phyloP scores from a whole-genome alignment of 2,888 invertebrate species.

The Melieria picta region DNA sequence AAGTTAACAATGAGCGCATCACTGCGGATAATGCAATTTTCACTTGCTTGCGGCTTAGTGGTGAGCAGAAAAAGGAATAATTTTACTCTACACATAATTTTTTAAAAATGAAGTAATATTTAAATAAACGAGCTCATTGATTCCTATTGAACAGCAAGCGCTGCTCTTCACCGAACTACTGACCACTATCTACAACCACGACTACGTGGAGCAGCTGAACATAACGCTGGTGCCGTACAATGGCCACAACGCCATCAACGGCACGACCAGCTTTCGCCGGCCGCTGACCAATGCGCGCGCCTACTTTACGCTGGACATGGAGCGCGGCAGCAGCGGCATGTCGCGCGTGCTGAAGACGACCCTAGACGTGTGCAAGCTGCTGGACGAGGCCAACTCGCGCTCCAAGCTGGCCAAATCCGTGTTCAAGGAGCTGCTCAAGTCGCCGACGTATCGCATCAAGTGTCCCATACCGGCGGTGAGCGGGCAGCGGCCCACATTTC shows the following conservation, averaged over 20 bases:
- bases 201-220: constrained; percentile 3
- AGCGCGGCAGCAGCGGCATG: constrained; percentile 19
- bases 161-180: constrained; percentile 18
- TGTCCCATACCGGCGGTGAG: constrained; percentile 8
- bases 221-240: neutral
- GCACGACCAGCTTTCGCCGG: neutral
- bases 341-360: constrained; percentile 12
- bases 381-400: constrained; percentile 4
- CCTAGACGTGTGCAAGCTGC: constrained; percentile 14
- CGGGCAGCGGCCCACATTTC: no score
- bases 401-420: neutral
- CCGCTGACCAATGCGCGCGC: neutral
- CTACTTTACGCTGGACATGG: constrained; percentile 14
- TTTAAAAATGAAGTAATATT: no score
- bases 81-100: no score
- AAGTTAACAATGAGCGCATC: no score
- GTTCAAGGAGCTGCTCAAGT: constrained; percentile 1
- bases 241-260: constrained; percentile 17
- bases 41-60: no score
- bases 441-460: neutral
- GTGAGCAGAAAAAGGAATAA: no score
- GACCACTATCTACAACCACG: neutral
- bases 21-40: no score
- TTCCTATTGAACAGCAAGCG: no score
- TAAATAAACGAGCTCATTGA: no score